Evolutionary conservation across 2,888 invertebrate genomes (phyloP), one percentile per base, ranked within the genome.

Genomic region (Amphipoea lucens): DNA sequence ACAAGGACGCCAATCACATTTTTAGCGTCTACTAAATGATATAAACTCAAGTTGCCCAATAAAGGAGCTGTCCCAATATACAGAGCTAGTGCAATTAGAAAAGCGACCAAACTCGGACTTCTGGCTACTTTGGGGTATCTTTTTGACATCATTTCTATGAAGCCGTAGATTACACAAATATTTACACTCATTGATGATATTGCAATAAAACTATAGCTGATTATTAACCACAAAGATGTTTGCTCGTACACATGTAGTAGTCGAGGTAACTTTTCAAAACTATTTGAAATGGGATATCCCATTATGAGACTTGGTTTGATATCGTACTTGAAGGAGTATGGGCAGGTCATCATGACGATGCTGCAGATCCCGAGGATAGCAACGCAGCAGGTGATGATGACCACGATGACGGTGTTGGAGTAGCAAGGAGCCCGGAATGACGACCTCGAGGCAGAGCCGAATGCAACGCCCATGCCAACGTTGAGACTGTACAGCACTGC

Each of bases 341-440:
- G 96, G 74, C 96, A 96, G 9, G 90, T 78, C 92, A 96, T 93
- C 92, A 96, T 93, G 12, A 92, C 93, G 1, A 89, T 87, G 12
- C 91, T 92, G 81, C 89, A 91, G 54, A 93, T 89, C 14, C 92
- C 84, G 2, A 96, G 83, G 7, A 92, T 60, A 1, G 91, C 83
- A 67, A 93, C 91, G 4, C 87, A 88, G 0, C 87, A 81, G 69
- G 91, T 89, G 3, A 92, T 84, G 2, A 92, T 88, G 3, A 94
- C 92, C 11, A 92, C 88, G 29, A 94, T 89, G 14, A 96, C 94
- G 5, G 92, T 90, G 81, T 95, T 94, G 17, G 94, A 91, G 83
- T 95, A 96, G 83, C 94, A 94, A 0, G 96, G 95, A 12, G 94
- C 88, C 11, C 96, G 92, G 85, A 96, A 96, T 0, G 93, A 89